Evolutionary conservation across 2,113 vertebrate genomes (phyloP).

Genomic region (Corythaeola cristata): DNA sequence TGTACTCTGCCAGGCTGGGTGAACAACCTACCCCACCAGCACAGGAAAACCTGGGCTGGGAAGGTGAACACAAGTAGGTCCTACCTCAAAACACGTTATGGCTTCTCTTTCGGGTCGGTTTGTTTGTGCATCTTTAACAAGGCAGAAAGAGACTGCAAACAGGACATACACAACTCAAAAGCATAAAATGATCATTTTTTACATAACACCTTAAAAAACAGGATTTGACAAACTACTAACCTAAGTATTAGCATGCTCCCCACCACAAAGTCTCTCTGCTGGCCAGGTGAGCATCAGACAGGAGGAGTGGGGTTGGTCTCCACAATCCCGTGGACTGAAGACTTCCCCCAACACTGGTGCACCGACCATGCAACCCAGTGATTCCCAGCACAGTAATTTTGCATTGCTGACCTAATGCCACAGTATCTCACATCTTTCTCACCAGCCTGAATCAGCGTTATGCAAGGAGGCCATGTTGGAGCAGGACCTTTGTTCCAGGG

Average conservation of each 20-base stretch:
- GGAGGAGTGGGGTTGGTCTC: fast-evolving
- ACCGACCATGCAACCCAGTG: fast-evolving
- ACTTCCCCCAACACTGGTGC: fast-evolving
- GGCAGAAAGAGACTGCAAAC: neutral
- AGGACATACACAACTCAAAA: neutral
- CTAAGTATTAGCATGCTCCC: neutral
- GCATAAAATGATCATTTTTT: neutral
- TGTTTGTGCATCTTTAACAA: neutral
- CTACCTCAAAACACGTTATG: neutral
- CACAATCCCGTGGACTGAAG: fast-evolving
- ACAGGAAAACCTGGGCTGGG: neutral
- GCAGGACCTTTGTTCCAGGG: neutral
- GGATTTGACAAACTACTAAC: neutral
- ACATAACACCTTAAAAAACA: neutral
- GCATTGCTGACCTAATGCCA: neutral
- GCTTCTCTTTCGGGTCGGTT: neutral
- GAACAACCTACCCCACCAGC: neutral
- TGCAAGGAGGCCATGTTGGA: fast-evolving
- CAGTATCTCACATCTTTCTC: neutral
- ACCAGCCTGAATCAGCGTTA: neutral
- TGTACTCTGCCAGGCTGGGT: neutral
- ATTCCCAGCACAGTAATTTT: fast-evolving
- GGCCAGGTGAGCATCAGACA: fast-evolving
- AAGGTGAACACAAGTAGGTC: neutral
- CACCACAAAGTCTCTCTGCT: neutral